Base-by-base conservation (phyloP, 2,888 invertebrate species). In the Pseudolycoriella hygida region DNA sequence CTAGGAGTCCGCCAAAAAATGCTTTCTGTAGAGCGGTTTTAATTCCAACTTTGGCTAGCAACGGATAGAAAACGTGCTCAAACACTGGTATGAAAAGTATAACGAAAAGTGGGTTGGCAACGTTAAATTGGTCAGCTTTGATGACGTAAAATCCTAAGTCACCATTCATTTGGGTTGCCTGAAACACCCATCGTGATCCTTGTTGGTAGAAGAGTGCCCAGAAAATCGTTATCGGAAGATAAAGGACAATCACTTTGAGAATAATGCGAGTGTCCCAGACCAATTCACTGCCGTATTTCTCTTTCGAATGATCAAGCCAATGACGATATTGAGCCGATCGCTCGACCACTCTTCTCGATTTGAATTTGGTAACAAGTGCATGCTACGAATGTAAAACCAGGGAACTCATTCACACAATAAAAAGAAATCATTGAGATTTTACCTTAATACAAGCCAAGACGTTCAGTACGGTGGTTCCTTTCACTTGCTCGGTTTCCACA, bases 141-240 rank as follows among this genome's bases (percentile, higher is more conserved):
- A 89, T 66, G 0, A 75, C 71, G 64, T 74, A 83, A 44, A 70
- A 69, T 1, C 82, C 82, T 47, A 89, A 69, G 49, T 77, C 71
- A 19, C 90, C 89, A 54, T 82, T 70, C 92, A 94, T 92, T 51
- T 80, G 72, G 11, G 80, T 78, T 0, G 92, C 93, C 70, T 92
- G 92, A 63, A 92, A 80, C 0, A 89, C 88, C 92, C 92, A 93
- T 48, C 86, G 72, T 0, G 89, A 89, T 17, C 87, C 90, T 74
- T 84, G 84, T 61, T 96, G 96, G 64, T 96, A 94, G 60, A 83
- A 84, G 5, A 96, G 69, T 0, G 94, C 83, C 92, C 93, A 96
- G 66, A 93, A 96, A 19, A 94, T 68, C 0, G 92, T 92, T 41
- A 92, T 60, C 0, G 94, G 93, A 6, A 89, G 61, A 58, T 85